Base-by-base conservation (phyloP, 2,888 invertebrate genomes). In the Meta bourneti region DNA sequence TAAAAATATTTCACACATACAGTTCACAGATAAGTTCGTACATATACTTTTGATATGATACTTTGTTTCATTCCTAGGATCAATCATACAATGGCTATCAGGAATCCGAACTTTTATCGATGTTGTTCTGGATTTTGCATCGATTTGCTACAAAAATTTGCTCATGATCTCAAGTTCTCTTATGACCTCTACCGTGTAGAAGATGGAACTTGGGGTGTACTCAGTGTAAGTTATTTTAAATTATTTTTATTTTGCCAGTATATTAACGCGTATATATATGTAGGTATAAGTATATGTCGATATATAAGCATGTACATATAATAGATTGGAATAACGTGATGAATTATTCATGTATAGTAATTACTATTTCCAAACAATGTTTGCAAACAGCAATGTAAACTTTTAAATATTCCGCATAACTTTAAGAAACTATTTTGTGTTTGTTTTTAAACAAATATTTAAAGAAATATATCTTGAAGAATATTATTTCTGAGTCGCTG, bases 101-200 rank as follows among this genome's bases (percentile, higher is more conserved):
- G 90, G 19, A 98, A 98, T 95, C 97, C 97, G 94, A 97, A 97
- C 90, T 97, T 97, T 94, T 98, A 97, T 95, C 98, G 98, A 95
- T 99, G 99, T 96, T 99, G 99, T 95, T 98, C 98, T 93, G 99
- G 99, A 8, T 98, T 99, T 95, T 99, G 99, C 95, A 98, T 99
- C 94, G 99, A 99, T 95, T 96, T 99, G 93, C 96, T 99, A 93
- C 97, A 98, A 95, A 98, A 98, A 95, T 97, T 99, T 94, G 97
- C 98, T 82, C 97, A 98, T 94, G 98, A 98, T 94, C 96, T 99
- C 93, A 98, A 98, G 91, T 99, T 99, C 95, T 98, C 99, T 9
- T 99, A 98, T 95, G 98, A 99, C 94, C 96, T 99, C 93, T 97
- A 97, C 74, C 96, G 98, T 93, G 99, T 99, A 0, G 98, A 98